These are phyloP conservation scores for Synergus laeviventris DNA, from an alignment of 2,888 invertebrate genomes.

Conservation along the genomic window DNA sequence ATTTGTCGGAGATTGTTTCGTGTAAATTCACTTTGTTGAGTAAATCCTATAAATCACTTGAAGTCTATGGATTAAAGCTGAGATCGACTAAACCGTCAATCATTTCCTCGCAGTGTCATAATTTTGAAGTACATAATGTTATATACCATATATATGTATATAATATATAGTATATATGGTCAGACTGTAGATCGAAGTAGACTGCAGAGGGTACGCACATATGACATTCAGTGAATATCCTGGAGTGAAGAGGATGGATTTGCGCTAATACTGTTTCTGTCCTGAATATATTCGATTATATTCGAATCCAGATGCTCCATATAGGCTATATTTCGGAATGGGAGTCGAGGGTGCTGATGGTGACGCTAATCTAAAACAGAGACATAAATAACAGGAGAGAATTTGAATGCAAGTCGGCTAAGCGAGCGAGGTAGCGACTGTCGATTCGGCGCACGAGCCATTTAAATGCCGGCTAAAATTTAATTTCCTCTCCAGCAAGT, in stretches of 20 bases:
- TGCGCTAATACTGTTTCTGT: not conserved
- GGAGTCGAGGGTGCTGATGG: not conserved
- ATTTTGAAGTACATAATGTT: conserved; percentile 1
- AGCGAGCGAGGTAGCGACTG: conserved; percentile 19
- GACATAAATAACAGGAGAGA: conserved; percentile 48
- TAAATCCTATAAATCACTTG: not conserved
- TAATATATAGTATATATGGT: no score
- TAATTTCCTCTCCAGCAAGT: conserved; percentile 46
- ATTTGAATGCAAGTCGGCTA: conserved; percentile 45
- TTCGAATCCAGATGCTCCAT: conserved; percentile 8
- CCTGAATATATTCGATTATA: conserved; percentile 13
- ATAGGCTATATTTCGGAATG: not conserved
- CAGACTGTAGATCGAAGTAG: no score
- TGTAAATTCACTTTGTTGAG: no score
- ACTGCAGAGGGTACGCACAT: not conserved
- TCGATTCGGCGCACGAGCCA: conserved; percentile 37
- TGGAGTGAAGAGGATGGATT: not conserved
- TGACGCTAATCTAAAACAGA: conserved; percentile 41
- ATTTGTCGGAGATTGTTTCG: not conserved
- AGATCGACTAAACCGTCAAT: conserved; percentile 12
- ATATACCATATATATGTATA: no score
- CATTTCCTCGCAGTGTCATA: not conserved
- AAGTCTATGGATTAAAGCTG: not conserved
- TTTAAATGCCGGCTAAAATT: conserved; percentile 46
- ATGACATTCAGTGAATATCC: not conserved